Conservation (phyloP, 2,113 vertebrate species). For the Saimiri boliviensis region DNA sequence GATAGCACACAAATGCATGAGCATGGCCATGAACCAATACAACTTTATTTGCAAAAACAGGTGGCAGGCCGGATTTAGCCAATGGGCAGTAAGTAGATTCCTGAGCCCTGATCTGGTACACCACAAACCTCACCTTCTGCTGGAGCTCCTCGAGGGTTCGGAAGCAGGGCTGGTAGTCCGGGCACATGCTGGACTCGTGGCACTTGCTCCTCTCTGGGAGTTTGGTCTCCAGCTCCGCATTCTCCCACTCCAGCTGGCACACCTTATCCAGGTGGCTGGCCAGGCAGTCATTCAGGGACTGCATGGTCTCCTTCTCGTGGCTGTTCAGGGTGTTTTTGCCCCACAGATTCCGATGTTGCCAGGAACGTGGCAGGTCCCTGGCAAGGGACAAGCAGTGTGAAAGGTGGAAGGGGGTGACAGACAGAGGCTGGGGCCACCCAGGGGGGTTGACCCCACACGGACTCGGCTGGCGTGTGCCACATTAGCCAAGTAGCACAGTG, state of each 20-base stretch:
- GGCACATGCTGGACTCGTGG: not conserved
- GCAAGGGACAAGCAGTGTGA: not conserved
- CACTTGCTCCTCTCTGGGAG: constrained; percentile 59
- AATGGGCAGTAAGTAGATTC: rapidly evolving
- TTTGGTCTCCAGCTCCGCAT: constrained; percentile 78
- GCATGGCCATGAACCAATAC: not conserved
- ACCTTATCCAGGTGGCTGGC: constrained; percentile 84
- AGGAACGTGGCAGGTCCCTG: not conserved
- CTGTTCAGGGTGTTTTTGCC: constrained; percentile 4
- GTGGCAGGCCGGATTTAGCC: not conserved
- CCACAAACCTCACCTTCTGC: constrained; percentile 15
- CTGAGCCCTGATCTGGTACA: not conserved
- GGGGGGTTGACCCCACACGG: not conserved
- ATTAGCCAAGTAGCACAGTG: not conserved
- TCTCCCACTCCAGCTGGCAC: constrained; percentile 82
- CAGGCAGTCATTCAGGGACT: constrained; percentile 86
- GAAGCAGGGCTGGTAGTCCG: constrained; percentile 17
- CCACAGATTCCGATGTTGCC: not conserved
- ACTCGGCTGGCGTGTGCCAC: not conserved
- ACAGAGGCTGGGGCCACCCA: constrained; percentile 12
- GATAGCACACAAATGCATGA: not conserved
- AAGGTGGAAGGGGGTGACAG: constrained; percentile 20
- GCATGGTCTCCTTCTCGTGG: constrained; percentile 85
- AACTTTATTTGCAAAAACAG: constrained; percentile 17
- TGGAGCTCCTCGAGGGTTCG: not conserved